phyloP scores from a whole-genome alignment of 1,140 invertebrate genomes.

The Drosophila lini region DNA sequence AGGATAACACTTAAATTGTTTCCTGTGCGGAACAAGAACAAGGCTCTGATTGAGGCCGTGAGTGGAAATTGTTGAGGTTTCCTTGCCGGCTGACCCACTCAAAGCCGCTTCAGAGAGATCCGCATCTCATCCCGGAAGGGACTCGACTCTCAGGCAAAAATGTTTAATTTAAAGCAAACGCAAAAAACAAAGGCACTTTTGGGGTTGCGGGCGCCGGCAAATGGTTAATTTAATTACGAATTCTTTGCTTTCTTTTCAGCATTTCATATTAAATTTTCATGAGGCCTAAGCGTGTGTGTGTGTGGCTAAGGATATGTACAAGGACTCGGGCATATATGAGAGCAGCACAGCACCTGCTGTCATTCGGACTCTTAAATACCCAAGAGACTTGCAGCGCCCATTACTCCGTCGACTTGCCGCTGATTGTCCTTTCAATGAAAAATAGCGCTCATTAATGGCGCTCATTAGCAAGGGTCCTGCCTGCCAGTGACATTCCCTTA shows the following conservation, averaged over 20 bases:
- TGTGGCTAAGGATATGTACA: background rate
- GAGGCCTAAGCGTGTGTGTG: constrained; percentile 11
- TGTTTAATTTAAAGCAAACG: constrained; percentile 49
- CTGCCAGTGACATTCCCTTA: constrained; percentile 32
- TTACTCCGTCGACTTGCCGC: constrained; percentile 15
- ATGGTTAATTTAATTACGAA: constrained; percentile 83
- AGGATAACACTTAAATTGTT: background rate
- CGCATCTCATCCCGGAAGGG: constrained; percentile 36
- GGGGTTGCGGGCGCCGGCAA: constrained; percentile 35
- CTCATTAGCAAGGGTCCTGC: constrained; percentile 72
- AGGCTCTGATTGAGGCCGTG: constrained; percentile 36
- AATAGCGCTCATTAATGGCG: constrained; percentile 81
- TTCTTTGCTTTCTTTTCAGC: constrained; percentile 70
- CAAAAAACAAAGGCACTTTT: constrained; percentile 25
- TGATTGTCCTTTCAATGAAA: constrained; percentile 79
- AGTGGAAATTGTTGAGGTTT: constrained; percentile 68
- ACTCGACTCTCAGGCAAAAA: constrained; percentile 30
- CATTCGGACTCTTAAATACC: constrained; percentile 70
- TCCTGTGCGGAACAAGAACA: constrained; percentile 9
- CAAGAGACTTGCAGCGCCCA: constrained; percentile 45
- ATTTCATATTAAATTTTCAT: constrained; percentile 77
- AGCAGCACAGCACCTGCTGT: constrained; percentile 56
- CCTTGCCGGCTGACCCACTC: constrained; percentile 58
- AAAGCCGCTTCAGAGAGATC: constrained; percentile 13
- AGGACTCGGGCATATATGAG: constrained; percentile 2